phyloP scores from a whole-genome alignment of 2,113 vertebrate species.

The Daphoenositta chrysoptera region DNA sequence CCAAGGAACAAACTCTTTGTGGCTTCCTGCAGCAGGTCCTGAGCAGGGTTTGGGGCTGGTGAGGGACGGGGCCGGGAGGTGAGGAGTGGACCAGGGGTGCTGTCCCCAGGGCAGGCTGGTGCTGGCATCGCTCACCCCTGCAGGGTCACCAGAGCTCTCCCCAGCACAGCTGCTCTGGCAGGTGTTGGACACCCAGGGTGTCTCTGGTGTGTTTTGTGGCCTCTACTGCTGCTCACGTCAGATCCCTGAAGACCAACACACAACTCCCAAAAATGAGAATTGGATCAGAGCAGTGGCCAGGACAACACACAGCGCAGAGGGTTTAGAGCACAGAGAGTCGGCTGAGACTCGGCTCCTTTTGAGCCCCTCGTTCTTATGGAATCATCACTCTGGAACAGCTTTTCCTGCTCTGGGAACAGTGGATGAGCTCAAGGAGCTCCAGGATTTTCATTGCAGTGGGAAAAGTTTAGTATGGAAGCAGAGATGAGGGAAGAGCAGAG shows the following conservation, averaged over 20 bases:
- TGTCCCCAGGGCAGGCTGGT: not conserved
- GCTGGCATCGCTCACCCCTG: rapidly evolving
- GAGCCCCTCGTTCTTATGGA: not conserved
- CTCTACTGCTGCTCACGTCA: not conserved
- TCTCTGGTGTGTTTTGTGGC: not conserved
- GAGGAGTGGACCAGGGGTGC: not conserved
- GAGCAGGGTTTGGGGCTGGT: not conserved
- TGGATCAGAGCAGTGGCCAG: not conserved
- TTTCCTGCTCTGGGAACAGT: not conserved
- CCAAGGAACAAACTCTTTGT: not conserved
- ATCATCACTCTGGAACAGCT: not conserved
- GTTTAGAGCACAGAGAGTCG: rapidly evolving
- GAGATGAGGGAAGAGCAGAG: not conserved
- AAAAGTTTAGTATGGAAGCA: not conserved
- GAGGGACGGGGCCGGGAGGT: rapidly evolving
- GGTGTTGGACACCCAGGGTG: rapidly evolving
- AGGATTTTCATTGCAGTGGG: not conserved
- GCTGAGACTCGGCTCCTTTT: not conserved
- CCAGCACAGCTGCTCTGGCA: not conserved
- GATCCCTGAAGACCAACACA: no score
- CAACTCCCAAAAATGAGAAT: rapidly evolving
- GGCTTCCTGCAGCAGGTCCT: not conserved
- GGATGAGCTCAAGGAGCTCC: not conserved
- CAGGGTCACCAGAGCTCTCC: not conserved
- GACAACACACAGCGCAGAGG: not conserved